phyloP scores from a whole-genome alignment of 2,113 vertebrate species.

The Pachyramphus minor region DNA sequence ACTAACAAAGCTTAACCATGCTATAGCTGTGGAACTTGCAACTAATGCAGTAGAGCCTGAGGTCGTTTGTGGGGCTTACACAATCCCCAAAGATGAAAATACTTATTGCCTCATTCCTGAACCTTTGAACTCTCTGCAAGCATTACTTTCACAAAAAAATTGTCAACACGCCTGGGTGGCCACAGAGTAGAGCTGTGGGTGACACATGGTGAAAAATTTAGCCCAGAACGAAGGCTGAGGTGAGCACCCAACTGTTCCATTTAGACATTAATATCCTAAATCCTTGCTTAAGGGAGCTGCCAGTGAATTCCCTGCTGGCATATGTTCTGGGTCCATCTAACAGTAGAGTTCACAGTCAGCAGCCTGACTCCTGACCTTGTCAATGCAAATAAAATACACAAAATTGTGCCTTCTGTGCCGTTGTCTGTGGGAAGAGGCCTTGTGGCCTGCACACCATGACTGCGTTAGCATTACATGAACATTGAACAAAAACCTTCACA shows the following conservation, averaged over 20 bases:
- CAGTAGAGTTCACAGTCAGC: neutral
- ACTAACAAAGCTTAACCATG: neutral
- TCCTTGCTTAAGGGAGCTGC: neutral
- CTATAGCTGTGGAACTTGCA: neutral
- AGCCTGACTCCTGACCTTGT: neutral
- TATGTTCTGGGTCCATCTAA: neutral
- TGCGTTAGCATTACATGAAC: neutral
- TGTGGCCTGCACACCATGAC: neutral
- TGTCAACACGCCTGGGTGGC: neutral
- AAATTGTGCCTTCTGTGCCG: neutral
- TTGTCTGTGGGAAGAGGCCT: neutral
- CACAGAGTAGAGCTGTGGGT: neutral
- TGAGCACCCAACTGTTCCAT: neutral
- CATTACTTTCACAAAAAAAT: neutral
- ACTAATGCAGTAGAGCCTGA: neutral
- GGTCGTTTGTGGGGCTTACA: neutral
- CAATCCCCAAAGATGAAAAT: neutral
- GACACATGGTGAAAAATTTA: neutral
- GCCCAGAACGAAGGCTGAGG: neutral
- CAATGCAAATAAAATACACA: neutral
- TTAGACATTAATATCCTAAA: neutral
- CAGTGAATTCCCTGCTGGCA: neutral
- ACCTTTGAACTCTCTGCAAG: neutral
- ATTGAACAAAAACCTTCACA: neutral
- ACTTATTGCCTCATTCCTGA: constrained; percentile 10